Evolutionary conservation across 2,113 vertebrate species (phyloP).

Genomic region (Ursus arctos): DNA sequence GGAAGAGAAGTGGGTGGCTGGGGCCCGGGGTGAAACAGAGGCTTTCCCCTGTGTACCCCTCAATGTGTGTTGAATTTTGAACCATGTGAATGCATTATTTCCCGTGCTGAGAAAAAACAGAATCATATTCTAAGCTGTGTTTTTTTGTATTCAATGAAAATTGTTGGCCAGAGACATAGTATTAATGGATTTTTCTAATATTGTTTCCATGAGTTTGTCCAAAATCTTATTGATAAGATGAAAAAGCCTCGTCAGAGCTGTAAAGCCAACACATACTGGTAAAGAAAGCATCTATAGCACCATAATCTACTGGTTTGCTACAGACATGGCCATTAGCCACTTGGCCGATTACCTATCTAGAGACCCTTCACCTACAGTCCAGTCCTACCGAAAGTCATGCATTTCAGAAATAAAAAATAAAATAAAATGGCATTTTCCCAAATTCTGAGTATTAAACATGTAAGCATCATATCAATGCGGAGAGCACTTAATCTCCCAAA

Average conservation of each 20-base stretch:
- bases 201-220: not conserved
- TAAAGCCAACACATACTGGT: not conserved
- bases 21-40: not conserved
- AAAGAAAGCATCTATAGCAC: not conserved
- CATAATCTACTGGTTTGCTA: not conserved
- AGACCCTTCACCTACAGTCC: not conserved
- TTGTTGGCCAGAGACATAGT: not conserved
- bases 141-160: not conserved
- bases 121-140: not conserved
- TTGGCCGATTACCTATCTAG: not conserved
- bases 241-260: not conserved
- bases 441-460: conserved; percentile 41
- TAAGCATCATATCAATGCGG: not conserved
- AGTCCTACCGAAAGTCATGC: not conserved
- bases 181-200: not conserved
- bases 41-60: not conserved
- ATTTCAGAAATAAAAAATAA: not conserved
- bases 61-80: not conserved
- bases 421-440: conserved; percentile 10
- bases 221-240: not conserved
- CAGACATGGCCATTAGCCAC: not conserved
- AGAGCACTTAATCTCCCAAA: conserved; percentile 30
- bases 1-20: not conserved
- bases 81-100: not conserved
- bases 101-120: conserved; percentile 13